These are phyloP conservation scores for Subacronicta megacephala DNA, from an alignment of 2,888 invertebrate species.

Conservation along the genomic window DNA sequence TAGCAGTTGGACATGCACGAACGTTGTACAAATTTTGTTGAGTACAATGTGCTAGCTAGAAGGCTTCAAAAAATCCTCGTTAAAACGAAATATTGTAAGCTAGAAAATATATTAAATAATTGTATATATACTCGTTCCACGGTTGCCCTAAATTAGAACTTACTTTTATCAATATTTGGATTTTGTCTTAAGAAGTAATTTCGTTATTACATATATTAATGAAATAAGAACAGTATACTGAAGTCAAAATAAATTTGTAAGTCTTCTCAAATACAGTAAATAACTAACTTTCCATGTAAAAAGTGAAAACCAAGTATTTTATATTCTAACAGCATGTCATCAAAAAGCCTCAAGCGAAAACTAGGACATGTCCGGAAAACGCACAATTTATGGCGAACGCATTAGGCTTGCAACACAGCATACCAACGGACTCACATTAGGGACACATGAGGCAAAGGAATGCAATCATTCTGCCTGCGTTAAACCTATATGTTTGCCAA, in stretches of 20 bases:
- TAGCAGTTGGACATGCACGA: constrained; percentile 33
- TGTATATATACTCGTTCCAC: too few relatives aligned
- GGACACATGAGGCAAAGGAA: constrained; percentile 50
- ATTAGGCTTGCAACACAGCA: constrained; percentile 51
- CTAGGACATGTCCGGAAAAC: constrained; percentile 51
- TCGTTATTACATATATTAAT: too few relatives aligned
- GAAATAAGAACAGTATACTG: too few relatives aligned
- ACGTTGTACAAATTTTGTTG: constrained; percentile 43
- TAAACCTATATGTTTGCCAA: constrained; percentile 42
- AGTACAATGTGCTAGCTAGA: constrained; percentile 32
- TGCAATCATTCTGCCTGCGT: constrained; percentile 49
- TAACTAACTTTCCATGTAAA: constrained; percentile 22
- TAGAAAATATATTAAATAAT: neutral
- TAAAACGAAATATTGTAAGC: neutral
- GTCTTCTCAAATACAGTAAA: neutral
- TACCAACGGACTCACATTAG: constrained; percentile 44
- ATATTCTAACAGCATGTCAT: constrained; percentile 35
- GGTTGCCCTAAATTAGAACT: too few relatives aligned
- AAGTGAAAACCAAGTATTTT: constrained; percentile 47
- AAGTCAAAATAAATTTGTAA: too few relatives aligned
- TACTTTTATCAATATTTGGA: too few relatives aligned
- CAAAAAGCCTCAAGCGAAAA: constrained; percentile 36
- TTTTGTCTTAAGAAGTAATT: too few relatives aligned
- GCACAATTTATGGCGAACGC: constrained; percentile 39
- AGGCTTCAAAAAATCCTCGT: constrained; percentile 18